These are phyloP conservation scores for Chymomyza procnemis DNA, from an alignment of 2,888 invertebrate species.

Conservation along the genomic window DNA sequence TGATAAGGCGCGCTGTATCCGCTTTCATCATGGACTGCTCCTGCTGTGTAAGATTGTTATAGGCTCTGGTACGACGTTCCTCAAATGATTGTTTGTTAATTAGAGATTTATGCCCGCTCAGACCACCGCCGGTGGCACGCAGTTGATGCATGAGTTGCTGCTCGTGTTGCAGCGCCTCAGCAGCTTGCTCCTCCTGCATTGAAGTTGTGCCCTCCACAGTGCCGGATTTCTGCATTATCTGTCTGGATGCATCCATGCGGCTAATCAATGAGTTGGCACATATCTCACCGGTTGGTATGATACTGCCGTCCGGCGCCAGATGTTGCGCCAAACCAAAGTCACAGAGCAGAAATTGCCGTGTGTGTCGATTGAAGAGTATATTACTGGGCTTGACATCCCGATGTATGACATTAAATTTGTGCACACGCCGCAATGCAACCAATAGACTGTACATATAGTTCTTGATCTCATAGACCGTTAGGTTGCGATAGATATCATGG, in stretches of 20 bases:
- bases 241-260: conserved; percentile 39
- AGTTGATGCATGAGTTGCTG: not conserved
- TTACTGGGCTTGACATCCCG: conserved; percentile 95
- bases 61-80: not conserved
- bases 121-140: conserved; percentile 29
- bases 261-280: conserved; percentile 15
- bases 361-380: conserved; percentile 89
- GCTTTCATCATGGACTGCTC: conserved; percentile 58
- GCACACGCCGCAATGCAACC: conserved; percentile 87
- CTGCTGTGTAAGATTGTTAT: conserved; percentile 81
- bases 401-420: conserved; percentile 91
- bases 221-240: conserved; percentile 18
- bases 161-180: conserved; percentile 1
- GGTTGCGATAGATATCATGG: conserved; percentile 86
- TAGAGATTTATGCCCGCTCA: conserved; percentile 8
- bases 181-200: conserved; percentile 48
- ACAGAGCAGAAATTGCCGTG: conserved; percentile 86
- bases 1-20: conserved; percentile 63
- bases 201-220: conserved; percentile 46
- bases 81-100: not conserved
- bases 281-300: conserved; percentile 45
- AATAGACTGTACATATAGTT: conserved; percentile 90
- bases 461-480: conserved; percentile 85
- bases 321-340: conserved; percentile 94
- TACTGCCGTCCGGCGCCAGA: conserved; percentile 46